Evolutionary conservation across 2,113 vertebrate species (phyloP), one percentile per base, ranked within the genome.

Genomic region (Tychaedon coryphoeus): DNA sequence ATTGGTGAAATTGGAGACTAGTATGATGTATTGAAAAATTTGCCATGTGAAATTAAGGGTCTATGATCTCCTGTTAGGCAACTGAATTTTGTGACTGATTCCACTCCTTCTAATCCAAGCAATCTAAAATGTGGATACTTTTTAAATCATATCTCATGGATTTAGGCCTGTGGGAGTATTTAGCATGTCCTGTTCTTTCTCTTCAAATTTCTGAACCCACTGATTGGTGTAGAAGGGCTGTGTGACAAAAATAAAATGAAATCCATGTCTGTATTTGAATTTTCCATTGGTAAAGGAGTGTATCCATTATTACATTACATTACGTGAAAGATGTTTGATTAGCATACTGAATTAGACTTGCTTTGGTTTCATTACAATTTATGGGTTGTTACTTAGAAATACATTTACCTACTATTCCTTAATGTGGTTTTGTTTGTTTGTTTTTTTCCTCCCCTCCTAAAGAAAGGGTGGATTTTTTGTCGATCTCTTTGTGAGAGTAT

Each of bases 401-500:
- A 34, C 5, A 8, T 76, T 76, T 24, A 47, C 8, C 16, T 83
- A 0, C 51, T 66, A 1, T 82, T 90, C 45, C 62, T 94, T 50
- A 95, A 20, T 66, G 42, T 74, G n/a, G 18, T 42, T 36, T 79
- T 54, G 31, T 75, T 58, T 31, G 6, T 22, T 34, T 48, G 33
- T 72, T 69, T 70, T 56, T 51, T 43, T 48, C 66, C 25, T 76
- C 56, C 14, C 20, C 40, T 47, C 11, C 34, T 62, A 90, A 98
- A 99, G 98, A 85, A 99, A 99, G 94, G 99, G 99, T 40, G 99
- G 99, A 33, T 99, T 99, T 98, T 99, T 99, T 33, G 98, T 99
- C 5, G 99, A 99, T 88, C 98, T 99, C 33, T 99, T 99, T 40
- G 99, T 99, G 69, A 98, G 99, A 73, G 99, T 99, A 6, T 99